Conservation (phyloP, 2,113 vertebrate species). For the Plectropomus leopardus region DNA sequence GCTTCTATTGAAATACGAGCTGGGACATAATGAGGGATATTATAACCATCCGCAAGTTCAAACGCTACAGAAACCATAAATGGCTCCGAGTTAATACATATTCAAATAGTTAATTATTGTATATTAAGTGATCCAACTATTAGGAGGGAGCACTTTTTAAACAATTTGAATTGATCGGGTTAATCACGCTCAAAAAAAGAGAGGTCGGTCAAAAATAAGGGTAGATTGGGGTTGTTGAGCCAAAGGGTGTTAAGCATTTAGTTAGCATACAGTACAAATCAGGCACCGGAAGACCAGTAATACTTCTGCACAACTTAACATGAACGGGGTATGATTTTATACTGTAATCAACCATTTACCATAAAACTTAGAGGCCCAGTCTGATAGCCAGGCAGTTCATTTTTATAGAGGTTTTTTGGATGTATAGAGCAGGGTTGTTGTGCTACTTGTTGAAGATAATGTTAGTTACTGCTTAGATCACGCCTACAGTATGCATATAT, state of each 20-base stretch:
- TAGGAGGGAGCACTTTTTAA: conserved; percentile 21
- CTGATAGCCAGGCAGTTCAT: no score
- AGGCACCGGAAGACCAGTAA: neutral
- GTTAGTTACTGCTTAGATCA: no score
- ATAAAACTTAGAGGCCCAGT: no score
- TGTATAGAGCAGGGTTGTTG: no score
- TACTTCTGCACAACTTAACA: neutral
- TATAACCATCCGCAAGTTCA: conserved; percentile 65
- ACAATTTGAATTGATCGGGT: conserved; percentile 20
- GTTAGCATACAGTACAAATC: neutral
- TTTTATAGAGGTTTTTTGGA: no score
- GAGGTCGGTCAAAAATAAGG: neutral
- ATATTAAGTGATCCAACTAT: conserved; percentile 35
- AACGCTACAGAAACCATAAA: conserved; percentile 56
- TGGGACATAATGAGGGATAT: conserved; percentile 68
- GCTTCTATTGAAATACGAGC: conserved; percentile 71
- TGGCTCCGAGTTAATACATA: conserved; percentile 64
- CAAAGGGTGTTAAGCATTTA: neutral
- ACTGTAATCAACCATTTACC: no score
- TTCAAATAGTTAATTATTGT: conserved; percentile 57
- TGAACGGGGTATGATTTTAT: neutral
- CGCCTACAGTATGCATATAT: no score
- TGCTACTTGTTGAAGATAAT: no score
- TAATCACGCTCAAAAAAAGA: conserved; percentile 30
- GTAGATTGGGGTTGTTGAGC: neutral